A percentile compares a stretch with the other conserved stretches of the same genome.
Evolutionary conservation across 2,797 vertebrate species (phyloP).

Genomic region (Myoxocephalus aenaeus): DNA sequence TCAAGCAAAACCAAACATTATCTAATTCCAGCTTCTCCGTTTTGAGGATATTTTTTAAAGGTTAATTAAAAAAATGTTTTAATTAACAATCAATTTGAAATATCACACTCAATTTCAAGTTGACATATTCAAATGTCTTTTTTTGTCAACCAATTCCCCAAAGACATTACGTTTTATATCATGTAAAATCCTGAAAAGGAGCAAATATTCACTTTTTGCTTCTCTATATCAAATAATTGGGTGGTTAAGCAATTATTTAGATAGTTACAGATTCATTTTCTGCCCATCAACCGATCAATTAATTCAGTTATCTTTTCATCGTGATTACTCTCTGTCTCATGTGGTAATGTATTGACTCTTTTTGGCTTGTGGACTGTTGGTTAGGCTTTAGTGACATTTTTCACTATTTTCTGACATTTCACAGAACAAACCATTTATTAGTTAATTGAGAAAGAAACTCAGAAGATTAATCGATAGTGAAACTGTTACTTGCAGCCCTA

Average conservation of each 20-base stretch:
- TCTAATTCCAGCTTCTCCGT: not conserved
- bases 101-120: not conserved
- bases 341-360: not conserved
- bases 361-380: not conserved
- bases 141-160: not conserved
- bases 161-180: not conserved
- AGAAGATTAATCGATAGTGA: conserved; percentile 7
- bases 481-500: conserved; percentile 19
- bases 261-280: not conserved
- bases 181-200: not conserved
- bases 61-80: not conserved
- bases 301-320: not conserved
- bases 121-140: not conserved
- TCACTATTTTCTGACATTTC: not conserved
- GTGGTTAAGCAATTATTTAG: not conserved
- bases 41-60: not conserved
- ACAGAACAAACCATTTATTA: not conserved
- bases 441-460: not conserved
- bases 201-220: not conserved
- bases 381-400: not conserved
- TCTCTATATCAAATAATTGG: not conserved
- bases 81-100: not conserved
- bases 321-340: not conserved
- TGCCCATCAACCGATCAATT: not conserved
- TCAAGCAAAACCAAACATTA: not conserved